Conservation (phyloP, 1,140 invertebrate species). For the Zaprionus camerounensis region DNA sequence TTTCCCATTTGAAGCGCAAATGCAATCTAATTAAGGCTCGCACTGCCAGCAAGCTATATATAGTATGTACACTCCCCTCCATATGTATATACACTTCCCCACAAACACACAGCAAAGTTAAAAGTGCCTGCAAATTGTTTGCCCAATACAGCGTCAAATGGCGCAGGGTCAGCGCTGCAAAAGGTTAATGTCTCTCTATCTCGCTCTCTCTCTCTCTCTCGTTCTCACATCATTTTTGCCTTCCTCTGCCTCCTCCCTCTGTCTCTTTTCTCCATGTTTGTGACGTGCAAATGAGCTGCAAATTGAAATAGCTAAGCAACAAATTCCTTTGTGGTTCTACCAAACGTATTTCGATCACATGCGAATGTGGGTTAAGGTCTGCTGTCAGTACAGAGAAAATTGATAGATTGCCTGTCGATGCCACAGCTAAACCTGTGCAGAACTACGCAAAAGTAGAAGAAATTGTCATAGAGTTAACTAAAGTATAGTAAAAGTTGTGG, state of each 20-base stretch:
- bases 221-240: neutral
- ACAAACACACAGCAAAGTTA: constrained; percentile 4
- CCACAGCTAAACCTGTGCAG: neutral
- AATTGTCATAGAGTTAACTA: no score
- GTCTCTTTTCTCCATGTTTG: constrained; percentile 40
- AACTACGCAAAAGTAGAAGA: no score
- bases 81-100: neutral
- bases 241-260: no score
- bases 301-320: constrained; percentile 58
- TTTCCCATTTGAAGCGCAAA: constrained; percentile 45
- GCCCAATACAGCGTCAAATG: constrained; percentile 30
- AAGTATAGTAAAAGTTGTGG: no score
- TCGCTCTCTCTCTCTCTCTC: neutral
- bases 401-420: neutral
- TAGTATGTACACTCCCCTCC: neutral
- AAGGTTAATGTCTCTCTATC: neutral
- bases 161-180: neutral
- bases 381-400: constrained; percentile 1
- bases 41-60: neutral
- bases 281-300: constrained; percentile 57
- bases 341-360: constrained; percentile 19
- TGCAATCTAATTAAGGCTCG: constrained; percentile 67
- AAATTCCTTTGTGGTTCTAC: constrained; percentile 45
- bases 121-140: constrained; percentile 43
- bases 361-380: constrained; percentile 53